These are phyloP conservation scores for Trichechus manatus DNA, from an alignment of 2,113 vertebrate species.

Conservation along the genomic window DNA sequence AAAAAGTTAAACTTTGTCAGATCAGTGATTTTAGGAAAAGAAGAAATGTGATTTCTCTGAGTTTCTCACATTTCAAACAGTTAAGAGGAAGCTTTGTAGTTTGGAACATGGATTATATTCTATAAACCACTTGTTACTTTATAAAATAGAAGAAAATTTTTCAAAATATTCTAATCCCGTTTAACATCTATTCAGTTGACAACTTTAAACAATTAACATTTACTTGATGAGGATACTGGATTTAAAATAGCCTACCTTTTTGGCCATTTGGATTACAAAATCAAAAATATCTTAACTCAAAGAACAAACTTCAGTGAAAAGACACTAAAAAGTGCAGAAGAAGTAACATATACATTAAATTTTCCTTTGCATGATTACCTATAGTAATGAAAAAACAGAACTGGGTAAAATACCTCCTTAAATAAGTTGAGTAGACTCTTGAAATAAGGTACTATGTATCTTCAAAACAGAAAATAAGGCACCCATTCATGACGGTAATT, in stretches of 20 bases:
- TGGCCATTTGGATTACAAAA: not conserved
- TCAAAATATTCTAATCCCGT: not conserved
- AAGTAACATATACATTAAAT: conserved; percentile 12
- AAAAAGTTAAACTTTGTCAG: not conserved
- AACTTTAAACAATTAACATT: conserved; percentile 32
- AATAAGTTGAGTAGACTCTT: not conserved
- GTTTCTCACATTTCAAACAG: not conserved
- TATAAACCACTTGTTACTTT: not conserved
- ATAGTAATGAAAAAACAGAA: conserved; percentile 44
- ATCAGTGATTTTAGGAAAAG: not conserved
- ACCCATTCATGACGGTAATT: not conserved
- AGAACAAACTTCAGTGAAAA: not conserved
- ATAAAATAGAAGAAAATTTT: not conserved
- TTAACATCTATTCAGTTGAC: not conserved
- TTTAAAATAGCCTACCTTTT: not conserved
- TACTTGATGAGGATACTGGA: not conserved
- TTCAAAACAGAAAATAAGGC: conserved; percentile 41
- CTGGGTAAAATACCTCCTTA: not conserved
- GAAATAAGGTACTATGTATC: conserved; percentile 19
- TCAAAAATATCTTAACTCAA: not conserved
- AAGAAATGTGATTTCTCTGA: not conserved
- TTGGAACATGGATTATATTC: not conserved
- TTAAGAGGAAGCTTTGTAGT: not conserved
- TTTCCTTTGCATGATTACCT: conserved; percentile 38
- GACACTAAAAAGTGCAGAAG: conserved; percentile 36